Evolutionary conservation across 2,888 invertebrate species (phyloP).

Genomic region (Lepidocyrtoides sp.): DNA sequence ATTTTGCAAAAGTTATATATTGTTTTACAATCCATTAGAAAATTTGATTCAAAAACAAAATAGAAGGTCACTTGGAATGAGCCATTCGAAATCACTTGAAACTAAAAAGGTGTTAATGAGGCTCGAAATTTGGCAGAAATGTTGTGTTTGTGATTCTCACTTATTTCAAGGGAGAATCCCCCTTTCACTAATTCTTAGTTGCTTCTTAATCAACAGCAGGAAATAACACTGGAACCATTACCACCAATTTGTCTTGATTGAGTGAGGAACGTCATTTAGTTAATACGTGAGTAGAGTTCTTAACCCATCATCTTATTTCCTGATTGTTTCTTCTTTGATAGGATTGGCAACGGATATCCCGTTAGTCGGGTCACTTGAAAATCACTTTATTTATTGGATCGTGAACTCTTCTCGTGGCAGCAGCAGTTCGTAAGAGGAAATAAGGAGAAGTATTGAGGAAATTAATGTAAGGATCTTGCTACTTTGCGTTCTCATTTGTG

Average conservation of each 20-base stretch:
- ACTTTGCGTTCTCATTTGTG: too few relatives aligned
- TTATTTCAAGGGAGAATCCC: too few relatives aligned
- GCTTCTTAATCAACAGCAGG: too few relatives aligned
- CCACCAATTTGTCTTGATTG: conserved; percentile 34
- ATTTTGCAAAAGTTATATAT: too few relatives aligned
- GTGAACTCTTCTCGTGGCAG: conserved; percentile 9
- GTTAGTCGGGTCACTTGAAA: neutral
- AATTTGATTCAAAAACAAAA: too few relatives aligned
- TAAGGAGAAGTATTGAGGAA: conserved; percentile 20
- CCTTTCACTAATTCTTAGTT: too few relatives aligned
- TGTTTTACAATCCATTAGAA: too few relatives aligned
- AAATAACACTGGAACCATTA: conserved; percentile 10
- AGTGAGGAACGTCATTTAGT: conserved; percentile 33
- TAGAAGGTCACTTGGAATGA: too few relatives aligned
- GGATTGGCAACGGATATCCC: conserved; percentile 12
- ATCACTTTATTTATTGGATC: neutral
- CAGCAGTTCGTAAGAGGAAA: conserved; percentile 16
- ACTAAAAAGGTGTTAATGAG: too few relatives aligned
- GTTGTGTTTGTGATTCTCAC: too few relatives aligned
- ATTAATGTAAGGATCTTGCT: conserved; percentile 19
- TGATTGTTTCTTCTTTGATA: neutral
- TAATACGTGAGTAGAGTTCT: conserved; percentile 19
- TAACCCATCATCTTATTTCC: neutral
- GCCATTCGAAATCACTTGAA: too few relatives aligned
- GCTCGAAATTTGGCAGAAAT: too few relatives aligned